Evolutionary conservation across 2,888 invertebrate genomes (phyloP), one percentile per base, ranked within the genome.

Genomic region (Heliconius sara): DNA sequence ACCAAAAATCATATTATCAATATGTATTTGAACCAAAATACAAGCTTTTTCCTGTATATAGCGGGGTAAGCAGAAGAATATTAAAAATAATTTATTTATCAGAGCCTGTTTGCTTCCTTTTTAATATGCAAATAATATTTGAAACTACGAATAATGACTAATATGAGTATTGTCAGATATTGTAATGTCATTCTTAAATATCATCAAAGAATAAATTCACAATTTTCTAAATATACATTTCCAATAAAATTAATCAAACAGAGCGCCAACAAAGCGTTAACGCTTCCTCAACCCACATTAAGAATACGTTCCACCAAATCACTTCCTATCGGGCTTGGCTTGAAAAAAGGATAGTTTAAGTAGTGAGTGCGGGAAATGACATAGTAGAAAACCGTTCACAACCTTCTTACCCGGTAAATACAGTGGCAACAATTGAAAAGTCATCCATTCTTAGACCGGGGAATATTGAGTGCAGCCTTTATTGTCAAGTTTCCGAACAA

Each of bases 221-320:
- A 52, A 52, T 22, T 7, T 2, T 52, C 19, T 19, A 39, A 39
- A 47, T 5, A 47, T 60, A 60, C 22, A 57, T 9, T n/a, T n/a
- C 19, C 10, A 9, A n/a, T 60, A 60, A 93, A 93, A 93, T 91
- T 92, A 90, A 92, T 87, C 87, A 88, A 88, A 92, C 91, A 91
- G 91, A 90, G 91, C 91, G 90, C 90, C 92, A 91, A 94, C 93
- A 90, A 91, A 89, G 92, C 93, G 93, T 93, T 93, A 93, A 93
- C 91, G 89, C 93, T 90, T 91, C 89, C 87, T 93, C 93, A 93
- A 94, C 94, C 89, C 90, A 93, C 92, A 93, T 93, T 93, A 93
- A 90, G 91, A 92, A 91, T 92, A 90, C 93, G 91, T 94, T 94
- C 93, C 91, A 93, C 92, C 95, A 91, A 95, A 95, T 95, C 94